These are phyloP conservation scores for Tricholaema leucomelas DNA, from an alignment of 2,113 vertebrate species.

Conservation along the genomic window DNA sequence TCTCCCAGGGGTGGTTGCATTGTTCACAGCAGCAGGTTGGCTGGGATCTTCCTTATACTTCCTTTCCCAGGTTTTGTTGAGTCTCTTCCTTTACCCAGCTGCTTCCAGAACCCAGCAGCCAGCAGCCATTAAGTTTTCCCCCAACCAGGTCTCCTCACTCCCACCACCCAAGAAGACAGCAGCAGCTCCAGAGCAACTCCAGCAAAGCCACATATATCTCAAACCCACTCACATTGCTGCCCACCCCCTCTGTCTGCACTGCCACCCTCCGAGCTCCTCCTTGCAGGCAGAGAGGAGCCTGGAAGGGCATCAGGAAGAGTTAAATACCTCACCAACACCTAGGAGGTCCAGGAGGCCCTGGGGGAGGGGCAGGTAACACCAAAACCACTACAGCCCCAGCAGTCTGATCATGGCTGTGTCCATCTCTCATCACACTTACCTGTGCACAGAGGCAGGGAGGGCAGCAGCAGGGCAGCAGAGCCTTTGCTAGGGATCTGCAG, in stretches of 20 bases:
- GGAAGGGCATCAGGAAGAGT: too few relatives aligned
- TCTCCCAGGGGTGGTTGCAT: accelerated
- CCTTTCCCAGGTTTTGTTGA: not conserved
- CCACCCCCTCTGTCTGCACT: too few relatives aligned
- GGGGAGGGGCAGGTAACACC: too few relatives aligned
- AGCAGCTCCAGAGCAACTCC: not conserved
- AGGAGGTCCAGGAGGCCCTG: too few relatives aligned
- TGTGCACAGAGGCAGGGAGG: accelerated
- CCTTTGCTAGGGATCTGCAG: too few relatives aligned
- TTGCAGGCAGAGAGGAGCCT: not conserved
- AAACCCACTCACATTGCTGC: accelerated
- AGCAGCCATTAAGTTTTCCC: accelerated
- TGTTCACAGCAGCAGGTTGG: not conserved
- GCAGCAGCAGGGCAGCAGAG: not conserved
- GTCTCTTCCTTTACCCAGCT: not conserved
- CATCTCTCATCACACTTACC: not conserved
- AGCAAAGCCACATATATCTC: not conserved
- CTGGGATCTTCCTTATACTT: not conserved
- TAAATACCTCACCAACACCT: not conserved
- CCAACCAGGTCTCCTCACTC: not conserved
- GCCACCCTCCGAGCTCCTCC: not conserved
- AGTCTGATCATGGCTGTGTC: accelerated
- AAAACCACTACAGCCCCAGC: too few relatives aligned
- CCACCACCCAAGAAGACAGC: accelerated
- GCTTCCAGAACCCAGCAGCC: accelerated